Evolutionary conservation across 2,797 vertebrate species (phyloP), one percentile per base, ranked within the genome.

Genomic region (Hippopotamyrus pictus): DNA sequence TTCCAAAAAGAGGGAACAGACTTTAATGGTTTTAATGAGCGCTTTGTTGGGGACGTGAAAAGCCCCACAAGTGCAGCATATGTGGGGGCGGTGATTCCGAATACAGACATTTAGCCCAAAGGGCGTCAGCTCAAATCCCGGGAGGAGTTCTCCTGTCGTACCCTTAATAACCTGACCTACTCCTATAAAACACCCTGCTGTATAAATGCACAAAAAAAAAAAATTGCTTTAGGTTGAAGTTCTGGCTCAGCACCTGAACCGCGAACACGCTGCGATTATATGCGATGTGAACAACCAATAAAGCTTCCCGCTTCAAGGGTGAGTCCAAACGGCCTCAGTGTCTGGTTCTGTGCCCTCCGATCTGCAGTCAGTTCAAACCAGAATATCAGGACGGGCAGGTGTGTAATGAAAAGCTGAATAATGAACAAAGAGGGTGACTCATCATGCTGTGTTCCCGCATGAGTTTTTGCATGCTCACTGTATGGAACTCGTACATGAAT

Each of bases 271-370:
- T 17, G 37, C 19, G 7, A 79, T 19, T 14, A 41, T 76, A 76
- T 33, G 33, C 0, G 9, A 41, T 7, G 17, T n/a, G 73, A 79
- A 41, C 41, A 37, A 79, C 7, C 6, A 44, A 44, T 19, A 22
- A 44, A n/a, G 76, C 41, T 46, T 82, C 41, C 94, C n/a, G 12
- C 5, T 51, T 85, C 1, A 6, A 85, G 46, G 22, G 9, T 85
- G 82, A 85, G 48, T 12, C 82, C 82, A 51, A 85, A 51, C 48
- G 82, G 82, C n/a, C 44, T 25, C 82, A n/a, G 7, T 51, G 86
- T 2, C n/a, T 37, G 33, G 53, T 87, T 57, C 53, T 59, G 86
- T 87, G 54, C 17, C 53, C 53, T 59, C 86, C 8, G 53, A 57
- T 41, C 14, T 7, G 5, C 12, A 50, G 29, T 86, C 48, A 3